Percentiles rank a stretch among this genome's conserved stretches.
Evolutionary conservation across 2,113 vertebrate genomes (phyloP).

Genomic region (Corvus moneduloides): DNA sequence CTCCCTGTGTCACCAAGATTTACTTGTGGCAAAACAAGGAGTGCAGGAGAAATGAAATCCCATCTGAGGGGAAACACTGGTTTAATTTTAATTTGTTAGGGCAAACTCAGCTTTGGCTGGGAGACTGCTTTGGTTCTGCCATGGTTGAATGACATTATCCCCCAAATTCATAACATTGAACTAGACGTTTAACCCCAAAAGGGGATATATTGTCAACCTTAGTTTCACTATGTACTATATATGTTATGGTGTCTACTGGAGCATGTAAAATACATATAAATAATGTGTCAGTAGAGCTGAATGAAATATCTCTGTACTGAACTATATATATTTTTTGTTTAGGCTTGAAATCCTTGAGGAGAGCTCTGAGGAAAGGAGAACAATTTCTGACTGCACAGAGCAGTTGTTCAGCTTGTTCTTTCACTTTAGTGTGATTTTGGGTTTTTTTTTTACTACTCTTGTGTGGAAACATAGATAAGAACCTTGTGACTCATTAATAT

Average conservation of each 20-base stretch:
- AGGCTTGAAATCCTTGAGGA: conserved; percentile 26
- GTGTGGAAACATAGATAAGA: not conserved
- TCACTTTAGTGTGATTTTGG: not conserved
- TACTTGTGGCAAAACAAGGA: conserved; percentile 51
- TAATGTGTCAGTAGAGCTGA: conserved; percentile 36
- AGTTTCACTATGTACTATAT: conserved; percentile 31
- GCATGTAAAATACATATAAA: conserved; percentile 57
- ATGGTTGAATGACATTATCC: conserved; percentile 45
- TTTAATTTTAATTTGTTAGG: conserved; percentile 61
- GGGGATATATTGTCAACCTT: conserved; percentile 33
- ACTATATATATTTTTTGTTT: conserved; percentile 2
- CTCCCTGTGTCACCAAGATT: conserved; percentile 25
- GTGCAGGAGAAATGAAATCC: conserved; percentile 46
- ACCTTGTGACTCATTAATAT: not conserved
- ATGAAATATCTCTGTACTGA: conserved; percentile 33
- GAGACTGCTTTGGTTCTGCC: conserved; percentile 43
- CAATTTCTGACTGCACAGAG: not conserved
- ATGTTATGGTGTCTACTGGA: conserved; percentile 48
- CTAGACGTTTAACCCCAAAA: conserved; percentile 56
- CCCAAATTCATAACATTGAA: conserved; percentile 55
- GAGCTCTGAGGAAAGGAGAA: not conserved
- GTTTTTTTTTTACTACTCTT: not conserved
- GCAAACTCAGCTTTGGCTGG: conserved; percentile 25
- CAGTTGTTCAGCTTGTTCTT: not conserved
- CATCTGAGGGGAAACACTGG: conserved; percentile 32